A percentile compares a stretch with the other conserved stretches of the same genome.
Evolutionary conservation across 2,888 invertebrate genomes (phyloP).

Genomic region (Macrophya annulata): DNA sequence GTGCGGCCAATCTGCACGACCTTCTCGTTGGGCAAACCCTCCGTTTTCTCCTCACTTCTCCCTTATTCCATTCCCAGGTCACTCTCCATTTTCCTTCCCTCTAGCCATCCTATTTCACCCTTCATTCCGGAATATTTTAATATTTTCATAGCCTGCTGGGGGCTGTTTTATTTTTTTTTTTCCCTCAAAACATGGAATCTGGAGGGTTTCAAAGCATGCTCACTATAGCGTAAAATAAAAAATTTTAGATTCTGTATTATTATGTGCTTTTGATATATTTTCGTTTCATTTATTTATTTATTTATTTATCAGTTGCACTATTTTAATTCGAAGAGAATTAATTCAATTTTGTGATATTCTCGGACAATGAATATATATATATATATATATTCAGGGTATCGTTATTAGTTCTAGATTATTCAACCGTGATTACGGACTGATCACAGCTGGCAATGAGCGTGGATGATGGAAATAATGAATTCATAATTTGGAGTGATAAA

Average conservation of each 20-base stretch:
- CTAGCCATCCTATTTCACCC: slow-evolving; percentile 26
- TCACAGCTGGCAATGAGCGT: background rate
- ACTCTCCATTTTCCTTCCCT: slow-evolving; percentile 48
- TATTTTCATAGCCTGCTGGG: slow-evolving; percentile 14
- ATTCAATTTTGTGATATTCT: background rate
- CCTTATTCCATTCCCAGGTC: slow-evolving; percentile 60
- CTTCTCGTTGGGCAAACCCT: slow-evolving; percentile 56
- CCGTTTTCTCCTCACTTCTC: slow-evolving; percentile 53
- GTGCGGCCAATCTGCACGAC: slow-evolving; percentile 62
- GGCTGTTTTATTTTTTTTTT: slow-evolving; percentile 5
- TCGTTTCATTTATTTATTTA: background rate
- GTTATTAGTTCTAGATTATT: background rate
- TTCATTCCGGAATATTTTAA: slow-evolving; percentile 43
- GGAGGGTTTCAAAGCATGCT: background rate
- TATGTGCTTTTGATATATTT: background rate
- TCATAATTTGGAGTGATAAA: slow-evolving; percentile 5
- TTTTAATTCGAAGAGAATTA: background rate
- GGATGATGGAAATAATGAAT: slow-evolving; percentile 4
- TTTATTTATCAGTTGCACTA: background rate
- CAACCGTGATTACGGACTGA: slow-evolving; percentile 1
- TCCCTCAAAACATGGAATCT: background rate
- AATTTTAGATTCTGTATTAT: background rate
- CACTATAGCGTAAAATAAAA: background rate
- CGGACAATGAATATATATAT: background rate
- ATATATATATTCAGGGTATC: no score